A percentile compares a stretch with the other conserved stretches of the same genome.
These are phyloP conservation scores for Junco hyemalis DNA, from an alignment of 2,113 vertebrate genomes.

Conservation along the genomic window DNA sequence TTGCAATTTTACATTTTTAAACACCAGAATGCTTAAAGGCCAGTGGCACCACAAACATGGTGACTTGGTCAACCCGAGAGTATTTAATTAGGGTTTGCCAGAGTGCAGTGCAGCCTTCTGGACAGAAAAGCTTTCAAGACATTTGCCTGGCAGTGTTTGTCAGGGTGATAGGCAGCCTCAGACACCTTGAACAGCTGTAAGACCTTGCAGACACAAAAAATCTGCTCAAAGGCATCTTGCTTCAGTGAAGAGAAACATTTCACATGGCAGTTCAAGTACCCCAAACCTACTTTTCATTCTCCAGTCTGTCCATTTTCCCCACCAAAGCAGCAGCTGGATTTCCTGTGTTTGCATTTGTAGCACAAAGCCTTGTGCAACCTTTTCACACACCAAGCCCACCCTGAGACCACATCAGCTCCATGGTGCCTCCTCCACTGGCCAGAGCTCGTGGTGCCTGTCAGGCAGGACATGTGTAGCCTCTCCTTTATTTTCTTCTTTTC, in stretches of 20 bases:
- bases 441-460: neutral
- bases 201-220: neutral
- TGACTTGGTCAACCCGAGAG: neutral
- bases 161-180: neutral
- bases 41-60: neutral
- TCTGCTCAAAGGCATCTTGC: neutral
- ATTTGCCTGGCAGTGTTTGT: neutral
- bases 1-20: neutral
- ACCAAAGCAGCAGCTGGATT: neutral
- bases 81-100: neutral
- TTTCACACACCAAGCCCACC: too few relatives aligned
- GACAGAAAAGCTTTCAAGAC: neutral
- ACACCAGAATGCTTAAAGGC: neutral
- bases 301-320: too few relatives aligned
- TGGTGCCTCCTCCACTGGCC: neutral
- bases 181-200: neutral
- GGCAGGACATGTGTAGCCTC: neutral
- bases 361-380: neutral
- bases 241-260: neutral
- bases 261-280: rapidly evolving
- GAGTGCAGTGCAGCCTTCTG: neutral
- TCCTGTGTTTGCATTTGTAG: neutral
- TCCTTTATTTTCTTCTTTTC: neutral
- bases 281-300: neutral
- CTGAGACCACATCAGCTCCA: neutral